A percentile compares a stretch with the other conserved stretches of the same genome.
These are phyloP conservation scores for Columba guinea DNA, from an alignment of 2,797 vertebrate genomes.

Conservation along the genomic window DNA sequence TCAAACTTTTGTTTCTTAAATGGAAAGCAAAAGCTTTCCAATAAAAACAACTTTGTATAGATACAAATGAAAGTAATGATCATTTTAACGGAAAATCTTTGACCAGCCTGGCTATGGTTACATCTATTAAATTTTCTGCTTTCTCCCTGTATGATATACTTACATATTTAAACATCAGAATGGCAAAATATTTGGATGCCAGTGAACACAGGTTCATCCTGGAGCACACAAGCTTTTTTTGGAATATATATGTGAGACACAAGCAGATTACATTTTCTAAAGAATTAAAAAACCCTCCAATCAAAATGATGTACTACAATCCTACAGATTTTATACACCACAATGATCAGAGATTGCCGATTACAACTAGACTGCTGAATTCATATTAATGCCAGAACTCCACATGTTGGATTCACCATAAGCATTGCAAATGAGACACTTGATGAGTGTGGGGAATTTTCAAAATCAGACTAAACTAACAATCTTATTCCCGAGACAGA, in stretches of 20 bases:
- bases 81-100: neutral
- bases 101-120: neutral
- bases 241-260: neutral
- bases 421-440: neutral
- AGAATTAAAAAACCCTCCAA: neutral
- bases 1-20: neutral
- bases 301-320: neutral
- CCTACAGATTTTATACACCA: neutral
- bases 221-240: neutral
- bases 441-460: neutral
- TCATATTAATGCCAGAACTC: neutral
- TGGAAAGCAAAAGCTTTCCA: neutral
- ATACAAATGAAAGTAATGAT: neutral
- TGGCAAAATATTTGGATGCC: neutral
- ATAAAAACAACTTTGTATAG: neutral
- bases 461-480: neutral
- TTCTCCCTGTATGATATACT: neutral
- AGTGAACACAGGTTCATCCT: neutral
- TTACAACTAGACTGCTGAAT: slow-evolving; percentile 8
- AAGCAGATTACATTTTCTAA: neutral
- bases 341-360: neutral
- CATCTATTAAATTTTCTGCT: neutral
- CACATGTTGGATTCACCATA: neutral
- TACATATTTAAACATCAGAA: neutral
- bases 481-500: neutral